Conservation (phyloP, 2,797 vertebrate species). For the Euphonia xanthogaster region DNA sequence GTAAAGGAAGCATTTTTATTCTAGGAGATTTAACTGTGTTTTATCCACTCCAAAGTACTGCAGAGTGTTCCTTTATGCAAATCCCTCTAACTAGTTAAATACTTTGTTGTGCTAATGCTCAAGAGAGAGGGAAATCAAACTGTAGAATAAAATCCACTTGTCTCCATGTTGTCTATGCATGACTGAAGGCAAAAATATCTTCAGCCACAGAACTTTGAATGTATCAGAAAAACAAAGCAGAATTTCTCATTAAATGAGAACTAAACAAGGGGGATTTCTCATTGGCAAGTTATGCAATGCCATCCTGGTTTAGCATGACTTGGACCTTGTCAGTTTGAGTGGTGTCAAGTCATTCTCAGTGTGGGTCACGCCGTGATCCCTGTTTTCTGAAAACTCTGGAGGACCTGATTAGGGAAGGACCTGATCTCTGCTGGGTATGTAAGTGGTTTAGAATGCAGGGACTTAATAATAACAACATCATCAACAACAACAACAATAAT, state of each 20-base stretch:
- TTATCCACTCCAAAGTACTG: not conserved
- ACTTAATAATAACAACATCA: not conserved
- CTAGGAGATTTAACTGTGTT: not conserved
- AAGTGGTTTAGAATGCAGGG: not conserved
- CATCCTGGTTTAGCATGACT: not conserved
- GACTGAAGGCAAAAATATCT: not conserved
- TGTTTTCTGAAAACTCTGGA: not conserved
- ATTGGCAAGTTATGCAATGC: not conserved
- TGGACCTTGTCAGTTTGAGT: not conserved
- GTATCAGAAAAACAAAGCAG: not conserved
- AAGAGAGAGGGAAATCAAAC: not conserved
- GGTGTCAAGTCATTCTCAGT: not conserved
- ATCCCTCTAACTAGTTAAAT: not conserved
- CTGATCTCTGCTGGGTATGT: not conserved
- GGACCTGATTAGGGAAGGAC: not conserved
- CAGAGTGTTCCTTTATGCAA: not conserved
- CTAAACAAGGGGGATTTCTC: not conserved
- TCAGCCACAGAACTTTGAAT: not conserved
- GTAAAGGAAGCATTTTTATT: not conserved
- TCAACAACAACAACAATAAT: no score
- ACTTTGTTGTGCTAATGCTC: not conserved
- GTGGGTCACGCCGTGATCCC: not conserved
- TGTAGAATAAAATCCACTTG: not conserved
- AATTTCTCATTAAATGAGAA: not conserved
- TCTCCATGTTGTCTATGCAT: not conserved